Conservation (phyloP, 2,888 invertebrate species). For the Epicampocera succincta region DNA sequence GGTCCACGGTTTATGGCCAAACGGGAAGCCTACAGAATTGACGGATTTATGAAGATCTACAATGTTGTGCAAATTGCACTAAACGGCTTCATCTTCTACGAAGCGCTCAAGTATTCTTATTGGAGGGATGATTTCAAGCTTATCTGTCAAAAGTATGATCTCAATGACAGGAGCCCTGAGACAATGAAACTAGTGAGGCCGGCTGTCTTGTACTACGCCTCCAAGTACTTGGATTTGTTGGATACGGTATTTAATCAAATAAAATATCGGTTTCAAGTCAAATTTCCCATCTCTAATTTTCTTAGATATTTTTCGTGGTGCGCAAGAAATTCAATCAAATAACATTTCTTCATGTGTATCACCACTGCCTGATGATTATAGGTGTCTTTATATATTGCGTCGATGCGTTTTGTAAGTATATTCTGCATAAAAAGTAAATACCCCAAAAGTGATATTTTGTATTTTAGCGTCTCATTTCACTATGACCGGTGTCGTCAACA, state of each 20-base stretch:
- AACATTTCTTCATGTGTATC: conserved; percentile 91
- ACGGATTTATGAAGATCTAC: conserved; percentile 85
- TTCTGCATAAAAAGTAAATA: too few species aligned
- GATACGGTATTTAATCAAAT: conserved; percentile 83
- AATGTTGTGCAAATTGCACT: conserved; percentile 84
- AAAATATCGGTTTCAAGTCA: too few species aligned
- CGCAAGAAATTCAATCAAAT: conserved; percentile 90
- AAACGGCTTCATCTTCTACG: conserved; percentile 65
- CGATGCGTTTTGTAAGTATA: conserved; percentile 82
- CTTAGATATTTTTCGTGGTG: conserved; percentile 86
- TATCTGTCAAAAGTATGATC: conserved; percentile 68
- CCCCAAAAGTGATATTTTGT: too few species aligned
- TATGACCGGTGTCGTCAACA: conserved; percentile 86
- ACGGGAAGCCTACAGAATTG: conserved; percentile 85
- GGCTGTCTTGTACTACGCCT: conserved; percentile 84
- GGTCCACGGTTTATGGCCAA: conserved; percentile 88
- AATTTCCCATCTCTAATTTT: background rate
- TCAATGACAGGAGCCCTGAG: conserved; percentile 49
- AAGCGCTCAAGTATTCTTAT: conserved; percentile 61
- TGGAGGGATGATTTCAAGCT: conserved; percentile 66
- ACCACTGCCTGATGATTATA: conserved; percentile 89
- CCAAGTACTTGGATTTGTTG: conserved; percentile 86
- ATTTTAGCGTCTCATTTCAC: conserved; percentile 85
- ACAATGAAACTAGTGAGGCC: conserved; percentile 80
- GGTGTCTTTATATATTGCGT: conserved; percentile 85